Conservation (phyloP, 2,888 invertebrate species). For the Tiliacea citrago region DNA sequence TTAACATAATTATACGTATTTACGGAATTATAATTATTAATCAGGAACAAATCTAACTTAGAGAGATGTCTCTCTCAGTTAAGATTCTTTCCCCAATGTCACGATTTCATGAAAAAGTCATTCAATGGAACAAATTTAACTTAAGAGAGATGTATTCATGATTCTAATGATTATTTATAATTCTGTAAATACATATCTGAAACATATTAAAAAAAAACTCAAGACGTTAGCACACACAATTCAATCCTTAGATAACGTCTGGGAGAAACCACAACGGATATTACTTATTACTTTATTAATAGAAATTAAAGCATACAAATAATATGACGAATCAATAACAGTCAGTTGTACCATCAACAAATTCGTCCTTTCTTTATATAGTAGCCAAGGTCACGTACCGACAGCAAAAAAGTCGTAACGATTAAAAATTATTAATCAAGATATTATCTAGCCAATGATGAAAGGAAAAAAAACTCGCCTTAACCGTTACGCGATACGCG, state of each 20-base stretch:
- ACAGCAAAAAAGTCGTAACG: constrained; percentile 51
- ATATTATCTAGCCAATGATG: constrained; percentile 57
- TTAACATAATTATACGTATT: too few species aligned
- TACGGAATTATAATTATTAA: too few species aligned
- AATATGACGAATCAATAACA: constrained; percentile 19
- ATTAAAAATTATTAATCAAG: constrained; percentile 64
- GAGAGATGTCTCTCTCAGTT: too few species aligned
- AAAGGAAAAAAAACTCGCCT: constrained; percentile 43
- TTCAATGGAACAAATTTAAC: too few species aligned
- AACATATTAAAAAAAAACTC: constrained; percentile 3
- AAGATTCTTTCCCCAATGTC: too few species aligned
- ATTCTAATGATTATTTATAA: too few species aligned
- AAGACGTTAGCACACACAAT: neutral
- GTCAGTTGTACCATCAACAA: constrained; percentile 15
- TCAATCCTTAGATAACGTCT: constrained; percentile 1
- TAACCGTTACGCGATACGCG: constrained; percentile 65
- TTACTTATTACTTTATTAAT: constrained; percentile 1
- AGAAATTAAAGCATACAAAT: constrained; percentile 28
- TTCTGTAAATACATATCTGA: too few species aligned
- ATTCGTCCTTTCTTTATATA: constrained; percentile 39
- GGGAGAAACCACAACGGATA: constrained; percentile 5
- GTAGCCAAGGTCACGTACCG: constrained; percentile 51
- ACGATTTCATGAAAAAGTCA: too few species aligned
- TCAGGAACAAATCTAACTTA: too few species aligned
- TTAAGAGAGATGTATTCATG: too few species aligned